Conservation (phyloP, 2,113 vertebrate genomes). For the Syrrhaptes paradoxus region DNA sequence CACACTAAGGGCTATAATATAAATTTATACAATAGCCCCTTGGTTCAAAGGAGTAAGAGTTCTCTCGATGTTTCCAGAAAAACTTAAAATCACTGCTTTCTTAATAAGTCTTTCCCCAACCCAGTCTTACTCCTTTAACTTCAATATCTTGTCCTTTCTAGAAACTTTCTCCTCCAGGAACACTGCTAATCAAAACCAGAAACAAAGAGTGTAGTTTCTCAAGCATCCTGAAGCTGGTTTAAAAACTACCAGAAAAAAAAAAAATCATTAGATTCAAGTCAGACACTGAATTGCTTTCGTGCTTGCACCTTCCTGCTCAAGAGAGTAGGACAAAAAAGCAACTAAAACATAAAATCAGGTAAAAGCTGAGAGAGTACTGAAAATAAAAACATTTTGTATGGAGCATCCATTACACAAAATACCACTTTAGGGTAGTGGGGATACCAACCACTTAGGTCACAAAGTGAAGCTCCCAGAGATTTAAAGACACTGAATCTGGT, state of each 20-base stretch:
- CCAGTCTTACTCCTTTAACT: neutral
- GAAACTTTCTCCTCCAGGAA: neutral
- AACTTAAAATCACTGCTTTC: neutral
- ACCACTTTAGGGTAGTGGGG: neutral
- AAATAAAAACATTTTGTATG: neutral
- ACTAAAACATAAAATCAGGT: neutral
- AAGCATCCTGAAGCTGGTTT: neutral
- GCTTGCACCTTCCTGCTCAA: neutral
- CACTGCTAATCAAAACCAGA: neutral
- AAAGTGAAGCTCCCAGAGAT: neutral
- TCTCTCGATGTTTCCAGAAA: neutral
- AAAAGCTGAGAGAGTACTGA: neutral
- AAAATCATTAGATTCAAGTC: neutral
- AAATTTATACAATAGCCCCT: neutral
- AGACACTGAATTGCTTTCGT: neutral
- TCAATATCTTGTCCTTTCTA: neutral
- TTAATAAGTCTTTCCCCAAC: neutral
- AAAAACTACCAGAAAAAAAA: neutral
- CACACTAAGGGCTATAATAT: neutral
- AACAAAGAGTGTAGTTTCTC: neutral
- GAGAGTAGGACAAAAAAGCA: neutral
- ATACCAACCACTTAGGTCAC: neutral
- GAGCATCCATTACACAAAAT: neutral
- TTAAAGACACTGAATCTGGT: neutral
- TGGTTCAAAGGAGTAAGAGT: neutral